Base-by-base conservation (phyloP, 2,888 invertebrate species). In the Ophion ventricosus region DNA sequence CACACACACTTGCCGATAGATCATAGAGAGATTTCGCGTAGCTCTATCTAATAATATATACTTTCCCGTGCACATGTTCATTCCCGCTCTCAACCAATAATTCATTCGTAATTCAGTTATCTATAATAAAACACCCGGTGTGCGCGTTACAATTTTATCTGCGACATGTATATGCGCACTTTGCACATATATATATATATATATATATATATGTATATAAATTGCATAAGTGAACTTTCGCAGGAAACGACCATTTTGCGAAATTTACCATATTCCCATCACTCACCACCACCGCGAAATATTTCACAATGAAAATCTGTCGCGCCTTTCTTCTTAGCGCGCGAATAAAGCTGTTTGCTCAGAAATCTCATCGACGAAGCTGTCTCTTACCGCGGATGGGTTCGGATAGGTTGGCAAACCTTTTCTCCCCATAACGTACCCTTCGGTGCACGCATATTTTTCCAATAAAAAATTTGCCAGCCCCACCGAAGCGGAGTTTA, bases 81-180 rank as follows among this genome's bases (percentile, higher is more conserved):
- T 14, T 49, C 90, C 89, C 90, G 89, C 90, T 90, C 88, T 86
- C 88, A 88, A 87, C 89, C 90, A 90, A 91, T 92, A 91, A 92
- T 91, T 92, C 92, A 91, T 90, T 90, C 87, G 90, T 91, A 91
- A 92, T 92, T 92, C 91, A 90, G 90, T 92, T 92, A 91, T 91
- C 90, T 90, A 90, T 81, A 91, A 92, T 91, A 91, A 90, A 87
- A 88, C 88, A 82, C 64, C n/a, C 66, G 72, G 75, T 84, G 59
- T 63, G 72, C 59, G 40, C 67, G 56, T 40, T 54, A 59, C 23
- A 54, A 43, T 67, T 73, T 80, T 59, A 70, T 79, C 66, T 54
- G 56, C 63, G 20, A 49, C 59, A 11, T 29, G 8, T 43, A 14
- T 43, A 10, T 11, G 17, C 3, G 3, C 35, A 63, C 49, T 10